phyloP scores from a whole-genome alignment of 1,140 invertebrate genomes.

The Scaptodrosophila lebanonensis region DNA sequence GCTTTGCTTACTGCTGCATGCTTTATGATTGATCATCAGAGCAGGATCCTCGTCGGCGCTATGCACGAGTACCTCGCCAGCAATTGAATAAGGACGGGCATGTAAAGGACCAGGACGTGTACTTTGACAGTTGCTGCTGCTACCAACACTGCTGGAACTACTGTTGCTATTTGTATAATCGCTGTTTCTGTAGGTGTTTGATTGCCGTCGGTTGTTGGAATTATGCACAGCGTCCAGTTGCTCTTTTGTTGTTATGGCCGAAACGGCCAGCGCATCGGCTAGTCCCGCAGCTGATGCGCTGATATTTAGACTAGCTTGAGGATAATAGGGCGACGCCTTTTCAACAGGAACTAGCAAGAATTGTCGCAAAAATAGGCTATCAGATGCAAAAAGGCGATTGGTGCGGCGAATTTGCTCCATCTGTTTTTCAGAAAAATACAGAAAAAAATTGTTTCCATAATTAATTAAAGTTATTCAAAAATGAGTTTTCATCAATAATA shows the following conservation, averaged over 20 bases:
- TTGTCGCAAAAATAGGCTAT: slow-evolving; percentile 91
- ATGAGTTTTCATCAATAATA: too few species aligned
- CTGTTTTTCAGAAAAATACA: slow-evolving; percentile 77
- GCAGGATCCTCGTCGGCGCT: slow-evolving; percentile 53
- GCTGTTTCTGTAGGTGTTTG: slow-evolving; percentile 45
- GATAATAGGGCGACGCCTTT: slow-evolving; percentile 80
- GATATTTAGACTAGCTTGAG: slow-evolving; percentile 66
- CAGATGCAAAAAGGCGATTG: slow-evolving; percentile 91
- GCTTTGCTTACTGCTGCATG: slow-evolving; percentile 64
- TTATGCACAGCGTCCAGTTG: slow-evolving; percentile 55
- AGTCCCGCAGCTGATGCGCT: slow-evolving; percentile 32
- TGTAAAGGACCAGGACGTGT: slow-evolving; percentile 36
- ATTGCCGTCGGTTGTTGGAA: slow-evolving; percentile 48
- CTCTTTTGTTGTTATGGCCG: slow-evolving; percentile 52
- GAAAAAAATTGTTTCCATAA: slow-evolving; percentile 36
- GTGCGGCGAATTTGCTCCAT: slow-evolving; percentile 93
- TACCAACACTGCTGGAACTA: slow-evolving; percentile 63
- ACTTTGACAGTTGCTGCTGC: slow-evolving; percentile 50
- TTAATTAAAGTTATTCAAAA: slow-evolving; percentile 27
- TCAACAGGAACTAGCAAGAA: slow-evolving; percentile 88
- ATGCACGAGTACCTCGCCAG: slow-evolving; percentile 72
- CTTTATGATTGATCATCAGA: slow-evolving; percentile 43
- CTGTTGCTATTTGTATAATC: slow-evolving; percentile 53
- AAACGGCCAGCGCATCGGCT: slow-evolving; percentile 46
- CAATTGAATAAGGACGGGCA: slow-evolving; percentile 78